Base-by-base conservation (phyloP, 2,113 vertebrate genomes). In the Nanger granti region DNA sequence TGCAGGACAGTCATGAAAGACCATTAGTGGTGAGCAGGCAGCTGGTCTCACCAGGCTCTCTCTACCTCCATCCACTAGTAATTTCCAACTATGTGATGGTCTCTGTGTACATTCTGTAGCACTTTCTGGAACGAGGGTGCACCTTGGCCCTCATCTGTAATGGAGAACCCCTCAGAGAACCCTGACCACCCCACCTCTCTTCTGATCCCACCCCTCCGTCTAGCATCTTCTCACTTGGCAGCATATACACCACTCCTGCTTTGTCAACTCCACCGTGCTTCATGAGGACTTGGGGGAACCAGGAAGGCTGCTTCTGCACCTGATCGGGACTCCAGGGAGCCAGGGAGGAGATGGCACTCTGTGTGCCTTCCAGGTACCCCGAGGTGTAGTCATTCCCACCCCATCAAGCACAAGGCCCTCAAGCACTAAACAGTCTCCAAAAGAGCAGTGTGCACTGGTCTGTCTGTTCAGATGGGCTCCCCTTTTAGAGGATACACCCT, bases 101-200 rank as follows among this genome's bases (percentile, higher is more conserved):
- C 73, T 44, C 60, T 8, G 1, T 17, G 26, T 54, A 66, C 37
- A 84, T 10, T 66, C 59, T 54, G 17, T 41, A 84, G 37, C n/a
- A 44, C 6, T 49, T 85, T 49, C 54, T 60, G 54, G 60, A 76
- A 60, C 0, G 12, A 41, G 64, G 66, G 54, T 20, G 22, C 31
- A 49, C 31, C 15, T n/a, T 13, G 29, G 5, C 31, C 64, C 54
- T 59, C 41, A 49, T 3, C 31, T 41, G 37, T 28, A 66, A 49
- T 22, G 18, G 73, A 66, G 47, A 83, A n/a, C 28, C 41, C 55
- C 55, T 93, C 37, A 2, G 7, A 41, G 49, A 66, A 37, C 69
- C 20, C 69, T 24, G n/a, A 41, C 10, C 0, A 0, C 20, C 12
- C 26, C 12, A 91, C n/a, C 2, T 14, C 17, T 54, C 69, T 26